A percentile compares a stretch with the other conserved stretches of the same genome.
phyloP scores from a whole-genome alignment of 2,113 vertebrate genomes.

The Artemisiospiza belli region DNA sequence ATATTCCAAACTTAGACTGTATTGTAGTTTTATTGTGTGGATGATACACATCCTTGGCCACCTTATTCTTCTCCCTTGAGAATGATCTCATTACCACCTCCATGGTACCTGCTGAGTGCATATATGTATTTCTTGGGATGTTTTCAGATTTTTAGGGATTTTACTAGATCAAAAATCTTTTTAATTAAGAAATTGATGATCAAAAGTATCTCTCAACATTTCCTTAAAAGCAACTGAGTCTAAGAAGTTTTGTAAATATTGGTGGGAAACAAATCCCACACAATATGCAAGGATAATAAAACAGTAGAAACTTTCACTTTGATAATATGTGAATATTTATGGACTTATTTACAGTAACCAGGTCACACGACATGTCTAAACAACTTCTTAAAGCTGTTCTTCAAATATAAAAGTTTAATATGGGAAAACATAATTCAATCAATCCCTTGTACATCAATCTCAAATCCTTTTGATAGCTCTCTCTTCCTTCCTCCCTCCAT shows the following conservation, averaged over 20 bases:
- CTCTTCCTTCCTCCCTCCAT: background rate
- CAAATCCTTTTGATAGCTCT: background rate
- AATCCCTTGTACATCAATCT: background rate
- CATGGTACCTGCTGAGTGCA: background rate
- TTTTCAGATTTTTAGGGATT: background rate
- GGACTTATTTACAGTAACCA: background rate
- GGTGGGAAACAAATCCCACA: background rate
- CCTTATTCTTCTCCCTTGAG: background rate
- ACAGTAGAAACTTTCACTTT: background rate
- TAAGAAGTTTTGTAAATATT: background rate
- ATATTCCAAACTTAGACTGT: background rate
- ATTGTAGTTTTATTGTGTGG: background rate
- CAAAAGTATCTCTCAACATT: background rate
- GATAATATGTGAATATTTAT: conserved; percentile 7
- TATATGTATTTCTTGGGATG: background rate
- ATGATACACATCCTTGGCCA: background rate
- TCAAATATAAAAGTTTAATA: background rate
- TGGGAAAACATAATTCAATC: background rate
- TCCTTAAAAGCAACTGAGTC: background rate
- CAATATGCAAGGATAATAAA: background rate
- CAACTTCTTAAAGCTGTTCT: background rate
- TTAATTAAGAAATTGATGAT: background rate
- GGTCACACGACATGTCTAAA: background rate
- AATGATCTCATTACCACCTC: background rate
- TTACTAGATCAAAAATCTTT: background rate